Percentiles rank a stretch among this genome's conserved stretches.
Conservation (phyloP, 2,888 invertebrate species). For the Lasioglossum zephyrum region DNA sequence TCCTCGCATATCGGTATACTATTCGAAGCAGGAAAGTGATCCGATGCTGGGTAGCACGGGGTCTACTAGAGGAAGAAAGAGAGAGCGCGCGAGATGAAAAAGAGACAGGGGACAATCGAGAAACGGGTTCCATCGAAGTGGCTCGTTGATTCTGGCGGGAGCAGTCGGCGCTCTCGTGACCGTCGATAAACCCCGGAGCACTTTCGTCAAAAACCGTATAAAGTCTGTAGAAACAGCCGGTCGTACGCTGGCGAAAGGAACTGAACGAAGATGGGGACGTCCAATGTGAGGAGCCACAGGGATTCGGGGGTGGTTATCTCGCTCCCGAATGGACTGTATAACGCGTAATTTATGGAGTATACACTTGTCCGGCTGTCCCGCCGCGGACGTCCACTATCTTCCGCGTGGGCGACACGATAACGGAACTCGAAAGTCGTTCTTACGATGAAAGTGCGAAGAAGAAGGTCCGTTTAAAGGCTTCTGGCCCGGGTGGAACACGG, state of each 20-base stretch:
- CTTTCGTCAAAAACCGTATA: constrained; percentile 75
- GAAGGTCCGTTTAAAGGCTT: constrained; percentile 38
- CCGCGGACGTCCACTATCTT: constrained; percentile 55
- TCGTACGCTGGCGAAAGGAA: constrained; percentile 54
- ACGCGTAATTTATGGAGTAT: constrained; percentile 74
- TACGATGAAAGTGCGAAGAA: constrained; percentile 51
- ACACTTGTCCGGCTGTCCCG: constrained; percentile 58
- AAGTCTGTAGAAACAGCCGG: constrained; percentile 66
- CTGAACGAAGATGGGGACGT: constrained; percentile 54
- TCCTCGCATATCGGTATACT: constrained; percentile 31
- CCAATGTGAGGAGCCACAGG: constrained; percentile 13
- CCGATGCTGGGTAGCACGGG: neutral
- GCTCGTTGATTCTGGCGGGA: constrained; percentile 28
- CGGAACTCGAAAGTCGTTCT: constrained; percentile 58
- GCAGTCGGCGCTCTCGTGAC: constrained; percentile 28
- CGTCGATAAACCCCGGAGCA: constrained; percentile 70
- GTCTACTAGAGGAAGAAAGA: neutral
- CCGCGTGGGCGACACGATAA: constrained; percentile 62
- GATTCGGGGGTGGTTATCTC: constrained; percentile 60
- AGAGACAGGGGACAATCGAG: constrained; percentile 21
- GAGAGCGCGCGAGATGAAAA: neutral
- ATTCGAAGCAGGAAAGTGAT: constrained; percentile 32
- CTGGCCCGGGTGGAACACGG: constrained; percentile 3
- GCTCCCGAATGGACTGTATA: constrained; percentile 72
- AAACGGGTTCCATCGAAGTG: constrained; percentile 24